Base-by-base conservation (phyloP, 2,797 vertebrate genomes). In the Xenopus petersii region DNA sequence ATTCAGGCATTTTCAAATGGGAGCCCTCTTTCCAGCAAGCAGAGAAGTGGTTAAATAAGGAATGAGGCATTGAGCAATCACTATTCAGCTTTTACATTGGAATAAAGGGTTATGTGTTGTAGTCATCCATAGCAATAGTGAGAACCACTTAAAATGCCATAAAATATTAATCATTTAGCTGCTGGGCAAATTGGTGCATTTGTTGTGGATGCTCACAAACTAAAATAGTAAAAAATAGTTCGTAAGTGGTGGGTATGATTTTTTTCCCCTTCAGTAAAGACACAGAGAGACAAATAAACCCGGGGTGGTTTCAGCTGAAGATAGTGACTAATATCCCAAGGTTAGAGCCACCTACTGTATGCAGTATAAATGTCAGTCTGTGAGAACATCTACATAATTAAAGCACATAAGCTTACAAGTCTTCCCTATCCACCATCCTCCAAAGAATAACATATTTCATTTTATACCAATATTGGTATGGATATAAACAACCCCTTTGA, bases 101-200 rank as follows among this genome's bases (percentile, higher is more conserved):
- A 46, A 59, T 17, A 69, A 69, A 13, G 33, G 62, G 62, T 64
- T 64, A 64, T 1, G 17, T 10, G 59, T 64, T 73, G 71, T 54
- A 70, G 70, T 42, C 76, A 70, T 79, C 71, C 58, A 79, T 73
- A 74, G 71, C 72, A 78, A 69, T 79, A 62, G 65, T 33, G 66
- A 74, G 66, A 67, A 79, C 71, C 66, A 79, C 76, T 79, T 79
- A 79, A 70, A 73, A 79, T 70, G 70, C 46, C 61, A 79, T 79
- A 0, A 79, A 79, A 79, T 79, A 79, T 79, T 79, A 64, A 79
- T 79, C 60, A 70, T 74, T 65, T 79, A 64, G 76, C 76, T 70
- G 71, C 66, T 51, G 71, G 76, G 71, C 76, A 79, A 79, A 79
- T 79, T 58, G 66, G 71, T 79, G 76, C 71, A 79, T 79, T 73